Base-by-base conservation (phyloP, 2,113 vertebrate genomes). In the Ancistrus triradiatus region DNA sequence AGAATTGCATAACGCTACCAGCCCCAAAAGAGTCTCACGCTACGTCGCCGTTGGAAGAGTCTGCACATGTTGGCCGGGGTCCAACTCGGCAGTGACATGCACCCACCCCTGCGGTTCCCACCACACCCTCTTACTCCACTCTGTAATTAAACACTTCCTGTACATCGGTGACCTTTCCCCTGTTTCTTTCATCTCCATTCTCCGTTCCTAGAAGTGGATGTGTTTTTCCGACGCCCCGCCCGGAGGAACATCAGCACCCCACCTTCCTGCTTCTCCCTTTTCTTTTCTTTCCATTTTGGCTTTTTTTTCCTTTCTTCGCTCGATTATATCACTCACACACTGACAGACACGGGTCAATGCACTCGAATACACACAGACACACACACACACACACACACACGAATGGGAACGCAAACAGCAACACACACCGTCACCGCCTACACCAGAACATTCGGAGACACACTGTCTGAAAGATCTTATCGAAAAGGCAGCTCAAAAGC, bases 131-230 rank as follows among this genome's bases (percentile, higher is more conserved):
- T 33, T 19, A 19, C 43, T 33, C 31, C 27, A 63, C 42, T 59
- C 42, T 68, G 56, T 71, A 81, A 86, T 87, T 83, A 84, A 81
- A 78, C 66, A 74, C 67, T 52, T 70, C 66, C 28, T 74, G 78
- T 76, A 81, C 59, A 60, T 46, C 56, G 33, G 13, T 58, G 15
- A 21, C 38, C 9, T 19, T 25, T 14, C 52, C 25, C 25, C 27
- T 14, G 22, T 37, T 48, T 9, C n/a, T 35, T 18, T 33, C 13
- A 14, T 21, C 1, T 27, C 6, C 47, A 14, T 61, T 70, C 55
- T 67, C 76, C 80, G 55, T 70, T 74, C 74, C 78, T 82, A 79
- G 85, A 84, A 76, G 53, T 46, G 78, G 82, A 57, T 5, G 3
- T 13, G 21, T 66, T 49, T 65, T 60, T 58, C 7, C 19, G 27